Base-by-base conservation (phyloP, 2,888 invertebrate genomes). In the Sphaerophoria taeniata region DNA sequence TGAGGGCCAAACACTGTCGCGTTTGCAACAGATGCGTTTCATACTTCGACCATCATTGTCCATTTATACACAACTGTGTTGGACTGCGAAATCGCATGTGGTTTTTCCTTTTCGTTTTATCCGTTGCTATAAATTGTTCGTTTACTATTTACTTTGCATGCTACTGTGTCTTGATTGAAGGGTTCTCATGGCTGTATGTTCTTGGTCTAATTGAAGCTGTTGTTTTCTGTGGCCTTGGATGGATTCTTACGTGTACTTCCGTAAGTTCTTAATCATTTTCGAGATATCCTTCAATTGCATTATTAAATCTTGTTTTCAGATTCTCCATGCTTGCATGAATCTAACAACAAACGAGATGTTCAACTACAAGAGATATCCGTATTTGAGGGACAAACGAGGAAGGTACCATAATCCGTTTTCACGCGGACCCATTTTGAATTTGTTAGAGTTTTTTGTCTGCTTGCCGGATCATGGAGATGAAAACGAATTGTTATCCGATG, bases 341-440 rank as follows among this genome's bases (percentile, higher is more conserved):
- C 92, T 98, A 80, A 98, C 98, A 6, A 98, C 98, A 58, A 98
- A 98, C 91, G 98, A 98, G 93, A 97, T 97, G 96, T 97, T 98
- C 91, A 98, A 98, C 93, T 97, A 97, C 91, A 97, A 97, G 90
- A 94, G 98, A 69, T 98, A 98, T 91, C 96, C 97, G 0, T 98
- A 98, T 91, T 92, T 98, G 86, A 94, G 97, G 72, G 98, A 98
- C 91, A 97, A 96, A 90, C 94, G 96, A 79, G 98, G 98, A 2
- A 94, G 96, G 86, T 98, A 97, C 91, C 95, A 96, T 90, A 98
- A 98, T 93, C 98, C 98, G 0, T 98, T 97, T 90, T 97, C 97
- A n/a, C 94, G 97, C 82, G 98, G 98, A 0, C 95, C 97, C 0
- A 94, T 97, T 70, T 93, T 96, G 90, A 98, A 98, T 92, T 93